These are phyloP conservation scores for Thelaira solivaga DNA, from an alignment of 2,888 invertebrate genomes.

Conservation along the genomic window DNA sequence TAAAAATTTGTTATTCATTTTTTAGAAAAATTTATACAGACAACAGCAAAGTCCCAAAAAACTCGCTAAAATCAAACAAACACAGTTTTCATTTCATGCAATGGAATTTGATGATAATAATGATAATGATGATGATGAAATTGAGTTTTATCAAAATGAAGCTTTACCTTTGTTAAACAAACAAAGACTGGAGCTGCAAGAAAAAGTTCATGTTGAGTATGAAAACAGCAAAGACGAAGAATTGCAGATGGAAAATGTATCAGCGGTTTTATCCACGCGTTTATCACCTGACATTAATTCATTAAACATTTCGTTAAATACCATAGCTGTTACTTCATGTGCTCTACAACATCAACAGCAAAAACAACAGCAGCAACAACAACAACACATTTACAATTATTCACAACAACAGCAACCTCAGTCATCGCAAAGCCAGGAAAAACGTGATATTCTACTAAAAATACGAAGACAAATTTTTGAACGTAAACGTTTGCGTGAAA, in stretches of 20 bases:
- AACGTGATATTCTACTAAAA: slow-evolving; percentile 72
- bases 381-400: slow-evolving; percentile 6
- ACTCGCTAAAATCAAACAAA: slow-evolving; percentile 29
- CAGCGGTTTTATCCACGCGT: slow-evolving; percentile 43
- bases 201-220: neutral
- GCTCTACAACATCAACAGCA: slow-evolving; percentile 48
- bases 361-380: slow-evolving; percentile 22
- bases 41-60: slow-evolving; percentile 54
- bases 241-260: neutral
- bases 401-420: slow-evolving; percentile 17
- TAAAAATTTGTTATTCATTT: neutral
- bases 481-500: slow-evolving; percentile 72
- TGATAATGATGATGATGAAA: slow-evolving; percentile 5
- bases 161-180: slow-evolving; percentile 42
- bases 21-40: slow-evolving; percentile 52
- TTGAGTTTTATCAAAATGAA: slow-evolving; percentile 44
- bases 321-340: slow-evolving; percentile 30
- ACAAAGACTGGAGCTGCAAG: neutral
- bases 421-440: slow-evolving; percentile 59
- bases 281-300: slow-evolving; percentile 57
- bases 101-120: slow-evolving; percentile 27
- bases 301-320: slow-evolving; percentile 50
- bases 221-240: neutral
- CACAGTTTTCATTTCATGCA: slow-evolving; percentile 40
- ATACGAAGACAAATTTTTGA: slow-evolving; percentile 75